Conservation (phyloP, 1,140 invertebrate genomes). For the Kradibia gibbosae region DNA sequence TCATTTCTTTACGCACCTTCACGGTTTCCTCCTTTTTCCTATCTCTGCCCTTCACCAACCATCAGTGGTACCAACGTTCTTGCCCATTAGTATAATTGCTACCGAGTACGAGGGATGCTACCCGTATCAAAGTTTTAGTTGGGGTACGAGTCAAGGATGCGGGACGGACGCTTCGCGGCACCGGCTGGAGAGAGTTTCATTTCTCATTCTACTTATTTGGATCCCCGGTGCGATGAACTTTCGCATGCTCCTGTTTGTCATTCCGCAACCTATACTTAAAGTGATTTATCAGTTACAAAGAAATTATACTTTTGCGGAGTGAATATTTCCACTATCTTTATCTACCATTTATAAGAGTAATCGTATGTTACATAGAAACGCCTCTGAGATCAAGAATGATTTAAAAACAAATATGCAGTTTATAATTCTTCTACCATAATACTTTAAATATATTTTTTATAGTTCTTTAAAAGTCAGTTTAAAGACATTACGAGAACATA, state of each 20-base stretch:
- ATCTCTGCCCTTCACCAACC: too few relatives aligned
- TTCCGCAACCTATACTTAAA: background rate
- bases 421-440: too few relatives aligned
- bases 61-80: too few relatives aligned
- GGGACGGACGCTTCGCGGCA: slow-evolving; percentile 53
- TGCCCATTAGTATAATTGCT: slow-evolving; percentile 73
- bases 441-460: too few relatives aligned
- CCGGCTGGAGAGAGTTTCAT: slow-evolving; percentile 13
- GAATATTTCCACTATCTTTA: background rate
- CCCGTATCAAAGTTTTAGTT: slow-evolving; percentile 60
- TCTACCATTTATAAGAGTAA: background rate
- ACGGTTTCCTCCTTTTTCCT: slow-evolving; percentile 54
- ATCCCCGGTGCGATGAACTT: background rate
- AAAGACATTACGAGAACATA: too few relatives aligned
- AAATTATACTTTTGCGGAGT: background rate
- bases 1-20: slow-evolving; percentile 31
- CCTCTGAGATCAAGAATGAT: too few relatives aligned
- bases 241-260: slow-evolving; percentile 7
- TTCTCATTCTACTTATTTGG: slow-evolving; percentile 28
- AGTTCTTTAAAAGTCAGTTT: too few relatives aligned
- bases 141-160: slow-evolving; percentile 56
- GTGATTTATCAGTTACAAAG: slow-evolving; percentile 13
- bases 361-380: too few relatives aligned
- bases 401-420: too few relatives aligned
- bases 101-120: slow-evolving; percentile 57